Evolutionary conservation across 2,797 vertebrate genomes (phyloP), one percentile per base, ranked within the genome.

Genomic region (Allobates femoralis): DNA sequence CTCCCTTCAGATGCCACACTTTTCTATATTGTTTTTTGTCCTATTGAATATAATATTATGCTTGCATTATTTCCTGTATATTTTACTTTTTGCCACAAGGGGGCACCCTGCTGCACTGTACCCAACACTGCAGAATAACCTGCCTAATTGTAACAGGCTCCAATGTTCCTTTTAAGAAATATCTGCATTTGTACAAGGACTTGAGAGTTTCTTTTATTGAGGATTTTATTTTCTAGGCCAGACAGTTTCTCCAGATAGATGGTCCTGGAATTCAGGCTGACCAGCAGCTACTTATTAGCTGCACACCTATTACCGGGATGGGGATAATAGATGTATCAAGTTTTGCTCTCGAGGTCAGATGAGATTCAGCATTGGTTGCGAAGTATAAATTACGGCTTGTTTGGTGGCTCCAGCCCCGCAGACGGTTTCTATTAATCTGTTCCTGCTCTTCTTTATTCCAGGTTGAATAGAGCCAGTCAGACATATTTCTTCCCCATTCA

Each of bases 401-500:
- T 83, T 87, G 66, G 76, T 73, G 30, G 51, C 51, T 66, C 19
- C 6, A 79, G 53, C 28, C 67, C 85, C 18, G 71, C 46, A 0
- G 0, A 82, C 88, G 86, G 41, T 37, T 87, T 89, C 89, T 46
- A 91, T 71, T 18, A 79, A 0, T 76, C 66, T 21, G 53, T 88
- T 26, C 62, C 53, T 79, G 6, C 41, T 90, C 66, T 85, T 56
- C 69, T 69, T 81, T 56, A 64, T 89, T 89, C 34, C 91, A 99
- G 98, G 91, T 92, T 99, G 81, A 99, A 99, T 92, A 93, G 98
- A 91, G 98, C 98, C 89, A 99, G 98, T 90, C 98, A 99, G 96
- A 99, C 98, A 0, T 99, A 99, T 93, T 96, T 98, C 94, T 99
- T 99, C 92, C 98, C 98, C 0, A 94, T 99, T 85, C 98, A 99